These are phyloP conservation scores for Dasypolia templi DNA, from an alignment of 2,888 invertebrate genomes.

Conservation along the genomic window DNA sequence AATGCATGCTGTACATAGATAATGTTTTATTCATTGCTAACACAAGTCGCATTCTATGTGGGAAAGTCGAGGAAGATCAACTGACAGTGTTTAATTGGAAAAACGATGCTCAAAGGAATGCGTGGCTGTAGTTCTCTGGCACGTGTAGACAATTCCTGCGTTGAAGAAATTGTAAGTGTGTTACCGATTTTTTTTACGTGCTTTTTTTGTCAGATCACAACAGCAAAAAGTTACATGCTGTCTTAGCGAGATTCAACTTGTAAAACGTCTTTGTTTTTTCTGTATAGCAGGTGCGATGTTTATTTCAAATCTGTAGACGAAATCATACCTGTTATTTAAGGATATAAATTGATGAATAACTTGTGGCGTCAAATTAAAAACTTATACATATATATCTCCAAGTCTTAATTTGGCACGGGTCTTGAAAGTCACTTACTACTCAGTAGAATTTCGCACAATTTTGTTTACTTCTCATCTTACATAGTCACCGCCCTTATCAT, in stretches of 20 bases:
- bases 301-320: slow-evolving; percentile 9
- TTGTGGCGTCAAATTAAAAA: not conserved
- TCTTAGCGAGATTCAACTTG: slow-evolving; percentile 8
- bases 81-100: slow-evolving; percentile 53
- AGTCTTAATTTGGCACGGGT: not conserved
- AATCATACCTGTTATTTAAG: slow-evolving; percentile 13
- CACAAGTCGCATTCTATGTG: slow-evolving; percentile 39
- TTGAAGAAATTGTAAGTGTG: slow-evolving; percentile 16
- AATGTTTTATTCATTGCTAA: slow-evolving; percentile 64
- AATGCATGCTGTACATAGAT: slow-evolving; percentile 47
- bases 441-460: too few species aligned
- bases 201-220: slow-evolving; percentile 1
- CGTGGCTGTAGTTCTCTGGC: slow-evolving; percentile 17
- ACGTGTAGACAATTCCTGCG: slow-evolving; percentile 32
- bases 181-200: slow-evolving; percentile 6
- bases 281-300: not conserved
- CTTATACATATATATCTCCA: not conserved
- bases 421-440: too few species aligned
- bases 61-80: slow-evolving; percentile 51
- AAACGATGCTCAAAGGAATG: slow-evolving; percentile 51
- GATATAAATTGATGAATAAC: slow-evolving; percentile 5
- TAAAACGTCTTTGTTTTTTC: slow-evolving; percentile 15
- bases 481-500: not conserved
- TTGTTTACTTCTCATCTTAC: too few species aligned
- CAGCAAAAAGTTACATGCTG: not conserved